Percentiles rank a stretch among this genome's conserved stretches.
Conservation (phyloP, 2,113 vertebrate species). For the Chauna torquata region DNA sequence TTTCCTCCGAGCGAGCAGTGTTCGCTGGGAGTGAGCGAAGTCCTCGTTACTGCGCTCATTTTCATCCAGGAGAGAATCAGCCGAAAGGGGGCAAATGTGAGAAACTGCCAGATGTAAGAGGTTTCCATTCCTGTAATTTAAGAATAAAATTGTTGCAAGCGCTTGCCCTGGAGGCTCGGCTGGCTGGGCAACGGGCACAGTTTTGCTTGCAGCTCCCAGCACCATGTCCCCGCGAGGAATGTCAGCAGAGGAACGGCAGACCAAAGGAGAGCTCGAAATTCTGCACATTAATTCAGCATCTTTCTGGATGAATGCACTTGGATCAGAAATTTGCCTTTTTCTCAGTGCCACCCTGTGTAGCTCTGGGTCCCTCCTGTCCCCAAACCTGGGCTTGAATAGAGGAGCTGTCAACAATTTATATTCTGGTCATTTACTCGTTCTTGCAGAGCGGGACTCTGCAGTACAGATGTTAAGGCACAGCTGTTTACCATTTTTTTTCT, state of each 20-base stretch:
- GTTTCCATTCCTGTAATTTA: neutral
- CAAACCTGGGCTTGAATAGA: neutral
- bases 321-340: neutral
- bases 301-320: neutral
- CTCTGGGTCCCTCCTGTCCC: neutral
- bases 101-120: neutral
- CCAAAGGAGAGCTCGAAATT: neutral
- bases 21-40: rapidly evolving
- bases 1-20: neutral
- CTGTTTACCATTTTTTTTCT: slow-evolving; percentile 56
- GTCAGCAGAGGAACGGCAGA: neutral
- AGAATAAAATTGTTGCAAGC: neutral
- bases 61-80: neutral
- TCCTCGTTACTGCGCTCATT: rapidly evolving
- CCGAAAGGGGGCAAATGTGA: neutral
- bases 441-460: neutral
- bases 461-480: slow-evolving; percentile 69
- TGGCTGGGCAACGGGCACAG: neutral
- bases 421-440: neutral
- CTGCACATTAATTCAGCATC: neutral
- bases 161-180: neutral
- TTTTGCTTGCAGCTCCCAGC: neutral
- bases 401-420: neutral
- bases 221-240: neutral
- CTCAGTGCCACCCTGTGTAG: neutral